Evolutionary conservation across 1,140 invertebrate genomes (phyloP).

Genomic region (Atta cephalotes): DNA sequence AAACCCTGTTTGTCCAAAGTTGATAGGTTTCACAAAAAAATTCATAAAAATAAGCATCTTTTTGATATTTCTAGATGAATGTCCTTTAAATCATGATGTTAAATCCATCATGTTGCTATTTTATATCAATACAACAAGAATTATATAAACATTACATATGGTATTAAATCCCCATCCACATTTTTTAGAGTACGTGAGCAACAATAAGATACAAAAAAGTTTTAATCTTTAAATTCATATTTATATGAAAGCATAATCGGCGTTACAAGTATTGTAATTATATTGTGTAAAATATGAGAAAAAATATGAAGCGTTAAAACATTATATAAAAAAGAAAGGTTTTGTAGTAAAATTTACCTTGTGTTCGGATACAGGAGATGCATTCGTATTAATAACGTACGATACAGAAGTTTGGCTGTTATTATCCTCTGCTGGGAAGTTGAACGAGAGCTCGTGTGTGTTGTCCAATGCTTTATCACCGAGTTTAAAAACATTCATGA

Average conservation of each 20-base stretch:
- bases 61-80: too few relatives aligned
- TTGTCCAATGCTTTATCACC: neutral
- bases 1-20: too few relatives aligned
- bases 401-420: neutral
- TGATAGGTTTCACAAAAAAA: too few relatives aligned
- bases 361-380: neutral
- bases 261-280: neutral
- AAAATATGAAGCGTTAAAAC: neutral
- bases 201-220: neutral
- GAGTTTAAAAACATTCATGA: constrained; percentile 10
- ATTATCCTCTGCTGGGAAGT: neutral
- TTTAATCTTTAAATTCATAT: neutral
- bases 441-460: neutral
- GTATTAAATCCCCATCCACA: too few relatives aligned
- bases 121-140: too few relatives aligned
- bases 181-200: too few relatives aligned
- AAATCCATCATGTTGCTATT: too few relatives aligned
- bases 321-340: neutral
- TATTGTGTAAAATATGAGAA: too few relatives aligned
- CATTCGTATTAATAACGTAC: neutral
- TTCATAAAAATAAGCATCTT: too few relatives aligned
- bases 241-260: neutral
- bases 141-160: too few relatives aligned
- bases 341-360: constrained; percentile 3
- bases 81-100: too few relatives aligned